Conservation (phyloP, 2,113 vertebrate genomes). For the Suncus etruscus region DNA sequence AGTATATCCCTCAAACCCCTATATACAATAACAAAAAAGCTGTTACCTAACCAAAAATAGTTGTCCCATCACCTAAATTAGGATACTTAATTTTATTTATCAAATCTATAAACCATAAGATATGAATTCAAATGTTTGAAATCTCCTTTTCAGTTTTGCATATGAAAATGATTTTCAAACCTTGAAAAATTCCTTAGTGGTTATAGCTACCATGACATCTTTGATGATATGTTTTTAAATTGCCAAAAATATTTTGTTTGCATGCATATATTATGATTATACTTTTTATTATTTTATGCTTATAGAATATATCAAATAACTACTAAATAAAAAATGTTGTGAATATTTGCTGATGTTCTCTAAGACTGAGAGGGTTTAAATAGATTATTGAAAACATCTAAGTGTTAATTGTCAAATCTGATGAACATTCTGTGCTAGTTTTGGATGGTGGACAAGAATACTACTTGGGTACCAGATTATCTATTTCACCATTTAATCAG, state of each 20-base stretch:
- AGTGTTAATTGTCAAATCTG: neutral
- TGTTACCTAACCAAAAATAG: neutral
- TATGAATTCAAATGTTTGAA: neutral
- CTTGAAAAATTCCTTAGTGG: neutral
- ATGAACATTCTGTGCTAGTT: neutral
- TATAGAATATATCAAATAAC: neutral
- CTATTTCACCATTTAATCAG: neutral
- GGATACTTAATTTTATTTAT: neutral
- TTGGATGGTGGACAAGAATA: neutral
- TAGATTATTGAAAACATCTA: neutral
- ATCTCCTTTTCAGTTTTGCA: neutral
- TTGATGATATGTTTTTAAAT: neutral
- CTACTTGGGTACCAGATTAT: neutral
- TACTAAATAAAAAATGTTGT: slow-evolving; percentile 29
- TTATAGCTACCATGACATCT: neutral
- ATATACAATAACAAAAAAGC: too few species aligned
- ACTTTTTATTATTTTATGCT: slow-evolving; percentile 22
- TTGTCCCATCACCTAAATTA: neutral
- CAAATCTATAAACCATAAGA: neutral
- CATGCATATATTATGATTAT: neutral
- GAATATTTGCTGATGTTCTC: slow-evolving; percentile 26
- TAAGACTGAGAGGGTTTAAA: slow-evolving; percentile 4
- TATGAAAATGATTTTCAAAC: neutral
- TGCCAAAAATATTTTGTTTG: neutral
- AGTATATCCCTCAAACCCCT: too few species aligned